Evolutionary conservation across 2,113 vertebrate species (phyloP), one percentile per base, ranked within the genome.

Genomic region (Pedionomus torquatus): DNA sequence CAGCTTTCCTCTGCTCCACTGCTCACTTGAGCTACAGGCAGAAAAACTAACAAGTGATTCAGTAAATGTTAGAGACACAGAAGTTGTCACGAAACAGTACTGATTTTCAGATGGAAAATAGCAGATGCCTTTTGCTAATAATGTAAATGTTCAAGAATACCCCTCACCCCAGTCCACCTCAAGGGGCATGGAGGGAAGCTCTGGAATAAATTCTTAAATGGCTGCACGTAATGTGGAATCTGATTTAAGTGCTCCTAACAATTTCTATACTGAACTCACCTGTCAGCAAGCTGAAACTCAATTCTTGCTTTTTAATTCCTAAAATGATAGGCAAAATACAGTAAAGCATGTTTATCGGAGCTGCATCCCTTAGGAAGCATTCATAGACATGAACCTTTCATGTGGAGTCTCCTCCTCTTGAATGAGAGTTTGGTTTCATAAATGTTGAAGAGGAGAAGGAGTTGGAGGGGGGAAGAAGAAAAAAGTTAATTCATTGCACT

Each of bases 121-220:
- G 60, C 46, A 33, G 37, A 15, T 82, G 16, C 52, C 41, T 84
- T 48, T 30, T 70, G 31, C 19, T 75, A 15, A 54, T 44, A 7
- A 0, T 60, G 2, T 21, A 28, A 51, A 33, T 52, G 16, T 74
- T 58, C 15, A 44, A 15, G n/a, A 89, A 39, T 28, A 55, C 8
- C 12, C 8, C 11, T 3, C 3, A 21, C 1, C 6, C 11, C 30
- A 24, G 0, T 55, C 63, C 43, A 33, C n/a, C 16, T 5, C 17
- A 31, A 48, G 44, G 41, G 8, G 2, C 28, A 16, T 4, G 19
- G 23, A 51, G 8, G 14, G 61, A 48, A 64, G 37, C 17, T 78
- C 69, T 23, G 24, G 28, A 30, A 3, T 39, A 61, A 75, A 60
- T 30, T 37, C 13, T 48, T 48, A 54, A 52, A 48, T 20, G 21